Evolutionary conservation across 2,113 vertebrate species (phyloP), one percentile per base, ranked within the genome.

Genomic region (Ictidomys tridecemlineatus): DNA sequence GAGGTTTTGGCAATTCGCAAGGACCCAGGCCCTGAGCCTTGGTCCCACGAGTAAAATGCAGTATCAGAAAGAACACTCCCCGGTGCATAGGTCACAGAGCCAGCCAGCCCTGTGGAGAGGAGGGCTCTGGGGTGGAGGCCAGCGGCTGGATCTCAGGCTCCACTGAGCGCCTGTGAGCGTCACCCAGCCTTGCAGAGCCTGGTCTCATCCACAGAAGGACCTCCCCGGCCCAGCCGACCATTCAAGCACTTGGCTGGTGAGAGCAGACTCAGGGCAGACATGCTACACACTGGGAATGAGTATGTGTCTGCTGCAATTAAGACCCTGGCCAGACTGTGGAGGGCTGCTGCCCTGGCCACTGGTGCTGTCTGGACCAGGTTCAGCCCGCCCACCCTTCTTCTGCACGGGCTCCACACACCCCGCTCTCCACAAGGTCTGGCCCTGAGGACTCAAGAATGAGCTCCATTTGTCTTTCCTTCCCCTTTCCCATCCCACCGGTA

Each of bases 201-300:
- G n/a, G 39, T n/a, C 10, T 89, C 0, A 0, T 24, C 70, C 11
- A 37, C 5, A 70, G 16, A 65, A 39, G 77, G 24, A 79, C 26
- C 26, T 5, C 13, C 16, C 73, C 24, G 17, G 34, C 10, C 83
- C 11, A 8, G 42, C 32, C 72, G 53, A 20, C 13, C 30, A 30
- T 17, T 6, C 1, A 6, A 24, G 53, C n/a, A 2, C 11, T 30
- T 17, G 4, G 48, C 30, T 58, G 26, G 51, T 87, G 37, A n/a
- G 4, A 34, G 4, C 80, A 53, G 76, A 51, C 10, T 17, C 12
- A 0, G 61, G 61, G 78, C 61, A 37, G 45, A 24, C 13, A 1
- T 24, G 9, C 8, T 4, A 3, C 2, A 0, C 0, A 0, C 14
- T 37, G 48, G 63, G 45, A 5, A 37, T 0, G 0, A 24, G 30